phyloP scores from a whole-genome alignment of 1,140 invertebrate species.

The Tetraneura akinire region DNA sequence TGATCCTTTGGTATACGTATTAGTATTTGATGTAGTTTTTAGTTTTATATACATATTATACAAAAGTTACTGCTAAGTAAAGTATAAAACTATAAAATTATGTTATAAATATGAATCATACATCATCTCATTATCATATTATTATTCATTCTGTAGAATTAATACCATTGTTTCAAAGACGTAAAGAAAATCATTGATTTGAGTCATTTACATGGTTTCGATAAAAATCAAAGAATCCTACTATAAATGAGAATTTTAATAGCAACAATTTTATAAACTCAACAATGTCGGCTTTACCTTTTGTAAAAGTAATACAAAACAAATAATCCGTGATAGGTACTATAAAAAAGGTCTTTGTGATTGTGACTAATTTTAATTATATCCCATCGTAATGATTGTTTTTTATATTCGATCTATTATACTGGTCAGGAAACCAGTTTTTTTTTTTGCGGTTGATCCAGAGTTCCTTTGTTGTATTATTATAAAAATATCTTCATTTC shows the following conservation, averaged over 20 bases:
- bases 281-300: background rate
- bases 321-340: background rate
- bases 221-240: slow-evolving; percentile 9
- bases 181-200: background rate
- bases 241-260: background rate
- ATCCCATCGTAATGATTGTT: slow-evolving; percentile 2
- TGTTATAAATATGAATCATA: no score
- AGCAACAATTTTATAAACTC: slow-evolving; percentile 2
- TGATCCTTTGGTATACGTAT: no score
- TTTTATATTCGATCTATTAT: background rate
- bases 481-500: background rate
- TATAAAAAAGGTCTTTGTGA: slow-evolving; percentile 14
- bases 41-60: no score
- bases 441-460: background rate
- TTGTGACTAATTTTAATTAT: slow-evolving; percentile 29
- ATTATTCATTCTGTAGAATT: no score
- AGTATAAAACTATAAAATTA: no score
- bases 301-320: slow-evolving; percentile 12
- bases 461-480: background rate
- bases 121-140: no score
- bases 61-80: no score
- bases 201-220: slow-evolving; percentile 9
- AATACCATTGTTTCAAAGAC: background rate
- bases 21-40: no score
- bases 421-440: slow-evolving; percentile 42